Evolutionary conservation across 2,888 invertebrate genomes (phyloP), one percentile per base, ranked within the genome.

Genomic region (Tetrapedia diversipes): DNA sequence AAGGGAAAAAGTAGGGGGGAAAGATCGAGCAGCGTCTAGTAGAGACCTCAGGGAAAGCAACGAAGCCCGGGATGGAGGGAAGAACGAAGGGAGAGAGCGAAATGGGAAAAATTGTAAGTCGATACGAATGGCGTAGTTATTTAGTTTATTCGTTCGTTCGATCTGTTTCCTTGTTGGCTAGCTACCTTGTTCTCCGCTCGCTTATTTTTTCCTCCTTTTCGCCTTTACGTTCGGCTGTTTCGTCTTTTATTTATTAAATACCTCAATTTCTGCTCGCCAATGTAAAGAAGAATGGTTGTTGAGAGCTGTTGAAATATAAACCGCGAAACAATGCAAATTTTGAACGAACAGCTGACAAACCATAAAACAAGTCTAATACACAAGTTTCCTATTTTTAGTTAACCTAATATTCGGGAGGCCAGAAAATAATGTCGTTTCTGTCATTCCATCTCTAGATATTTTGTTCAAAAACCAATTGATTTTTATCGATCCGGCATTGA

Each of bases 111-210:
- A 76, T 27, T 56, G 61, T 51, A 56, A 49, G 63, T 67, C 63
- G 73, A 66, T 77, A 78, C 56, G 60, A 70, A 68, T 69, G 74
- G 67, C 68, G 75, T 77, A 74, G 81, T 84, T 86, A 87, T 83
- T 86, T 76, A 75, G 84, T 86, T 86, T 80, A 82, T 84, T 80
- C 83, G 80, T 74, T 81, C 83, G 64, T 73, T 75, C 81, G 80
- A 87, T 87, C 84, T 84, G 81, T 85, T 86, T 77, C 75, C 65
- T 68, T 64, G 43, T 63, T 51, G 24, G 47, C 61, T 66, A 65
- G 11, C 39, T 41, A n/a, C 24, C 57, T 45, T 24, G 19, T 32
- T 54, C 32, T 19, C n/a, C 39, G 14, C 59, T 39, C 27, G 6
- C 11, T 3, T 37, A 8, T 45, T n/a, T 14, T 14, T 54, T 10